These are phyloP conservation scores for Epirrita christyi DNA, from an alignment of 2,888 invertebrate genomes.

Conservation along the genomic window DNA sequence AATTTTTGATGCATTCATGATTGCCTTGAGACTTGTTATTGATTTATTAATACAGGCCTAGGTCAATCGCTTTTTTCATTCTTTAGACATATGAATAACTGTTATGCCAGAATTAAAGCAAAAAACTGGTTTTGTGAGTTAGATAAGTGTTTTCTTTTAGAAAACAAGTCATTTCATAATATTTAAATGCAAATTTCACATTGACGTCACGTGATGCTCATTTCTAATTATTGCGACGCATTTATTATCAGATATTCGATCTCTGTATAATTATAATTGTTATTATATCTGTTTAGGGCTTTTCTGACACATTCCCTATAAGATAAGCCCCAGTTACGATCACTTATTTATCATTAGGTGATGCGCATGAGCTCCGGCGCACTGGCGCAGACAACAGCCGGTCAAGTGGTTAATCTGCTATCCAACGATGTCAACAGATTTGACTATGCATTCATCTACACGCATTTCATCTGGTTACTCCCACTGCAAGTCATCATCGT, in stretches of 20 bases:
- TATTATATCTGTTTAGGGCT: no score
- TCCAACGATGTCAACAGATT: slow-evolving; percentile 97
- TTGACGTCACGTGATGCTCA: not conserved
- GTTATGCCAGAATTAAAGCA: not conserved
- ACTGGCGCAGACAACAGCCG: slow-evolving; percentile 93
- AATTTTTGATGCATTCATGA: no score
- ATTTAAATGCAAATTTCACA: slow-evolving; percentile 15
- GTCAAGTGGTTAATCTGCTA: slow-evolving; percentile 96
- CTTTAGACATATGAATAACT: no score
- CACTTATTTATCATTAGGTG: slow-evolving; percentile 58
- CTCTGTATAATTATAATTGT: no score
- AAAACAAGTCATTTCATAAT: slow-evolving; percentile 11
- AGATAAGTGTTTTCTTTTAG: slow-evolving; percentile 5
- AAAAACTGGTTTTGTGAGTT: not conserved
- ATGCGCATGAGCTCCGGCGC: slow-evolving; percentile 91
- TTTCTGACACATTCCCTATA: not conserved
- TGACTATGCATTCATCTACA: slow-evolving; percentile 92
- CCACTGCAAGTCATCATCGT: slow-evolving; percentile 89
- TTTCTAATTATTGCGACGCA: no score
- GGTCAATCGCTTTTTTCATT: no score
- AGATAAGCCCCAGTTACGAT: not conserved
- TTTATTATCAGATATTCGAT: no score
- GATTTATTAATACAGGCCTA: no score
- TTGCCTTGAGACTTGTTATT: no score
- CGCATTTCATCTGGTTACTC: slow-evolving; percentile 95